A percentile compares a stretch with the other conserved stretches of the same genome.
Conservation (phyloP, 2,888 invertebrate genomes). For the Anorthoa munda region DNA sequence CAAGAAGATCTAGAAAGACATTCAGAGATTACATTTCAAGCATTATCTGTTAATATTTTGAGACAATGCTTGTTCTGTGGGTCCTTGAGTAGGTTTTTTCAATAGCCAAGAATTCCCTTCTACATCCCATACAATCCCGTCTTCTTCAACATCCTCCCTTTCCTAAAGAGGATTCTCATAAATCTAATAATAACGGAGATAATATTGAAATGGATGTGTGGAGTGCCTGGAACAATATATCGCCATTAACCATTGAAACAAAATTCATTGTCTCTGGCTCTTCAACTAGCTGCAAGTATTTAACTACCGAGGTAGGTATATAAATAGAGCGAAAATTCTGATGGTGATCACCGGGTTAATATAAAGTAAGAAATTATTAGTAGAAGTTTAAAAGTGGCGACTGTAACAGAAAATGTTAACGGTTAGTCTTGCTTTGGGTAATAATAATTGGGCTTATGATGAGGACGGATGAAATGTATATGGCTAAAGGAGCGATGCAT, state of each 20-base stretch:
- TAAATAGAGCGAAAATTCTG: too few relatives aligned
- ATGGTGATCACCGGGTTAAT: too few relatives aligned
- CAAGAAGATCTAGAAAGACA: not conserved
- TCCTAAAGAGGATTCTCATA: too few relatives aligned
- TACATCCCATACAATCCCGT: not conserved
- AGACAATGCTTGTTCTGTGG: too few relatives aligned
- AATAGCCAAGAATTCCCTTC: not conserved
- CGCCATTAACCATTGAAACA: too few relatives aligned
- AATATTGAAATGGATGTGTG: too few relatives aligned
- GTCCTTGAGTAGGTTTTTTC: not conserved
- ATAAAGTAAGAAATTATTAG: too few relatives aligned
- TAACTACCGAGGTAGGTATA: too few relatives aligned
- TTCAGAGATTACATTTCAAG: not conserved
- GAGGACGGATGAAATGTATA: not conserved
- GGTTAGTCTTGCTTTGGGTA: not conserved
- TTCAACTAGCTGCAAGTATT: too few relatives aligned
- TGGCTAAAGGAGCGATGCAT: not conserved
- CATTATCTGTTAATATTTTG: not conserved
- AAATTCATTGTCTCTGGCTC: too few relatives aligned
- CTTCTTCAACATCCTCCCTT: not conserved
- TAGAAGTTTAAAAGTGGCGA: not conserved
- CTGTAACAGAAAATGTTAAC: not conserved
- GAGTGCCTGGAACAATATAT: too few relatives aligned
- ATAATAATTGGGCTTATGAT: not conserved
- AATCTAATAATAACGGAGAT: too few relatives aligned